Evolutionary conservation across 2,888 invertebrate genomes (phyloP).

Genomic region (Troides oblongomaculatus): DNA sequence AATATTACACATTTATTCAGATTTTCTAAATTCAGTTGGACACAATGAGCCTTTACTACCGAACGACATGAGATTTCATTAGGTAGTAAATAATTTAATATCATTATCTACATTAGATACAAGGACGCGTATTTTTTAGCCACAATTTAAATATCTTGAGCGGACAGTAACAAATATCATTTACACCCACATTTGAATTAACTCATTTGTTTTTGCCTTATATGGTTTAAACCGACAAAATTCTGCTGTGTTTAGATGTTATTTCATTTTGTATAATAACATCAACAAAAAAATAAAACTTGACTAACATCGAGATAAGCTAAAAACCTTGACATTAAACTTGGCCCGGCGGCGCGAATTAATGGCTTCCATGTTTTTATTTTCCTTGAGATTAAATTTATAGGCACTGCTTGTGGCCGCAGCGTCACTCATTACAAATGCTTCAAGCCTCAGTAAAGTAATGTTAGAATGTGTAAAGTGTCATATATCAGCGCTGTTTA

Average conservation of each 20-base stretch:
- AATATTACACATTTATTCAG: background rate
- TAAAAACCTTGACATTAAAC: constrained; percentile 80
- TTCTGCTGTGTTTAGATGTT: constrained; percentile 53
- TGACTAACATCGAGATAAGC: constrained; percentile 76
- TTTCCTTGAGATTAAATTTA: constrained; percentile 80
- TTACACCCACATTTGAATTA: constrained; percentile 27
- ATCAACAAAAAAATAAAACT: constrained; percentile 67
- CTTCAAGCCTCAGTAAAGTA: constrained; percentile 62
- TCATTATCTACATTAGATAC: background rate
- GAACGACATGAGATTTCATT: too few species aligned
- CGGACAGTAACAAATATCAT: constrained; percentile 26
- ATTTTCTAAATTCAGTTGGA: background rate
- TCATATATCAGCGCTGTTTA: constrained; percentile 74
- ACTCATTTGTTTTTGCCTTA: constrained; percentile 26
- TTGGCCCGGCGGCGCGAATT: constrained; percentile 78
- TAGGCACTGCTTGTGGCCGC: constrained; percentile 66
- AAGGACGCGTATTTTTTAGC: background rate
- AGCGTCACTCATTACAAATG: constrained; percentile 75
- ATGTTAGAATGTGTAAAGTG: constrained; percentile 73
- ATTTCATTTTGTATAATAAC: constrained; percentile 66
- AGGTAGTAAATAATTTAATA: background rate
- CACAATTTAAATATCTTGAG: constrained; percentile 12
- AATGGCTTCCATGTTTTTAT: constrained; percentile 80
- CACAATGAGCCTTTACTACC: background rate
- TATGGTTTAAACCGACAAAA: constrained; percentile 38